Conservation (phyloP, 2,113 vertebrate genomes). For the Trachemys scripta region DNA sequence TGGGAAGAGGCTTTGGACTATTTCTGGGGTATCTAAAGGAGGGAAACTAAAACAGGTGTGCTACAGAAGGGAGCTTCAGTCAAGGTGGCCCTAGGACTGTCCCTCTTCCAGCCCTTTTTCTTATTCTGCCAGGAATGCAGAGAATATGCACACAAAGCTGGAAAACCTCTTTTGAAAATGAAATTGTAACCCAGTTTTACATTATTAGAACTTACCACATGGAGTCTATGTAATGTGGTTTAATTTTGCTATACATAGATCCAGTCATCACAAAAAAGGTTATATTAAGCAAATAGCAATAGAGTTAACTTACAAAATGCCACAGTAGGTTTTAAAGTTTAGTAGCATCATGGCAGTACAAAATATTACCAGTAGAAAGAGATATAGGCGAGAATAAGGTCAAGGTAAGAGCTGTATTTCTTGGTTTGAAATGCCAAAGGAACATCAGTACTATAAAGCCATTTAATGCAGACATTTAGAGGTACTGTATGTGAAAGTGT, state of each 20-base stretch:
- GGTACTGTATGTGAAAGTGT: neutral
- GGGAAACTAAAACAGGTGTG: neutral
- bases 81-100: neutral
- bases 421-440: neutral
- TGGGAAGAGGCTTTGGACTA: too few relatives aligned
- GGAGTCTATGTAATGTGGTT: neutral
- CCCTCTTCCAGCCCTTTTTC: too few relatives aligned
- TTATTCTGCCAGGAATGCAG: neutral
- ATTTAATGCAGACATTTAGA: neutral
- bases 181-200: conserved; percentile 22
- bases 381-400: neutral
- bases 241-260: neutral
- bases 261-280: neutral
- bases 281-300: neutral
- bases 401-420: neutral
- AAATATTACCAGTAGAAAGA: neutral
- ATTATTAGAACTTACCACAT: neutral
- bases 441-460: neutral
- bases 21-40: neutral
- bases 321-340: neutral
- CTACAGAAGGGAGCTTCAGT: neutral
- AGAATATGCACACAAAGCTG: neutral
- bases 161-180: neutral
- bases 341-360: neutral
- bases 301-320: neutral